A percentile compares a stretch with the other conserved stretches of the same genome.
Evolutionary conservation across 2,888 invertebrate genomes (phyloP).

Genomic region (Cartodere bifasciata): DNA sequence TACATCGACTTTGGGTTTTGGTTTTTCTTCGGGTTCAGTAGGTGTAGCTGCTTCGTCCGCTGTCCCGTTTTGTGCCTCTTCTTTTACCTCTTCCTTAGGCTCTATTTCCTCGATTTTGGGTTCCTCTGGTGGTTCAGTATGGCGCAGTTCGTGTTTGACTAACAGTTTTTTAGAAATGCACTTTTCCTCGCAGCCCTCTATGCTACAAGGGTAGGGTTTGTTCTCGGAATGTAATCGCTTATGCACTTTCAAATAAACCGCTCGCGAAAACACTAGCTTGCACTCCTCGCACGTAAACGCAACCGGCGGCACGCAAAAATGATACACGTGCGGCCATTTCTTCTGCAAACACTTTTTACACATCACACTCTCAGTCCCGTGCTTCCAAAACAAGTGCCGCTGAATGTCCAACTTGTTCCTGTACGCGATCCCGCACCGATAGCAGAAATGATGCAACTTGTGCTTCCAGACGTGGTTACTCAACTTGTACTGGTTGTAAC

Average conservation of each 20-base stretch:
- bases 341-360: conserved; percentile 80
- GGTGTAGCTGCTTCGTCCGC: conserved; percentile 22
- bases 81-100: conserved; percentile 23
- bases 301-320: conserved; percentile 74
- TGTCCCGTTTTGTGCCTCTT: conserved; percentile 31
- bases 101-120: conserved; percentile 16
- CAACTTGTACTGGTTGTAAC: conserved; percentile 64
- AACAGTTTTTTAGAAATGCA: conserved; percentile 74
- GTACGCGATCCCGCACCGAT: conserved; percentile 78
- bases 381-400: conserved; percentile 85
- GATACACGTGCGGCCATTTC: conserved; percentile 86
- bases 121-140: conserved; percentile 37
- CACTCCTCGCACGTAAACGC: conserved; percentile 74
- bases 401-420: conserved; percentile 80
- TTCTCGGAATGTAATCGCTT: conserved; percentile 62
- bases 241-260: conserved; percentile 73
- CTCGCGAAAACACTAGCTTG: conserved; percentile 57
- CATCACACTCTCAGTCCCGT: conserved; percentile 75
- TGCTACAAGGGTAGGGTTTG: conserved; percentile 56
- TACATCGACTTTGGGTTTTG: conserved; percentile 45
- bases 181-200: conserved; percentile 57
- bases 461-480: conserved; percentile 88
- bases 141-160: conserved; percentile 54
- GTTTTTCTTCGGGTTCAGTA: conserved; percentile 20
- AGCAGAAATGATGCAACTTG: conserved; percentile 75